A percentile compares a stretch with the other conserved stretches of the same genome.
These are phyloP conservation scores for Bradypodion pumilum DNA, from an alignment of 2,797 vertebrate species.

Conservation along the genomic window DNA sequence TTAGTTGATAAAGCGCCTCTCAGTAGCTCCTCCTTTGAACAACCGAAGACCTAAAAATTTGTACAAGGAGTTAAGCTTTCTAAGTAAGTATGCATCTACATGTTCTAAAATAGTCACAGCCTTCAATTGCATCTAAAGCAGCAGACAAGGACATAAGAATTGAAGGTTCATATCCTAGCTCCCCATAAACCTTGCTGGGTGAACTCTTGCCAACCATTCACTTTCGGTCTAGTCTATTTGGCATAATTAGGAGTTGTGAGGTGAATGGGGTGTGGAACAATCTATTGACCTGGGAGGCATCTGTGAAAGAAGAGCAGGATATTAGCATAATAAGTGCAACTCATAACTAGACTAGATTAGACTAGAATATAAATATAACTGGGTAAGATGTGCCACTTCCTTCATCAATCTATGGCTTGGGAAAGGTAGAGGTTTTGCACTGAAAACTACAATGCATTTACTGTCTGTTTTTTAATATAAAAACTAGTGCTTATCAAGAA, in stretches of 20 bases:
- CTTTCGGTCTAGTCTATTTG: background rate
- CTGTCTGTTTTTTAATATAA: background rate
- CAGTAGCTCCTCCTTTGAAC: background rate
- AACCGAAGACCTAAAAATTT: background rate
- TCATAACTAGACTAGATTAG: background rate
- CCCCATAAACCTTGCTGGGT: background rate
- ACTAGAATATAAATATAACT: background rate
- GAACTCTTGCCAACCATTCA: too few relatives aligned
- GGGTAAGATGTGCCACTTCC: background rate
- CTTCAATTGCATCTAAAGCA: too few relatives aligned
- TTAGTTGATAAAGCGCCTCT: background rate
- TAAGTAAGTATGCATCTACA: too few relatives aligned
- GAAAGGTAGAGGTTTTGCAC: background rate
- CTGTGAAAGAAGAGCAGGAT: background rate
- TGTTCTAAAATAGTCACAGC: too few relatives aligned
- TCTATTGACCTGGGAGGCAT: background rate
- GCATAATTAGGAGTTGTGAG: background rate
- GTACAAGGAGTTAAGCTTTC: background rate
- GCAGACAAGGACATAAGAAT: background rate
- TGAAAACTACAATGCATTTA: background rate
- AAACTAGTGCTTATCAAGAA: background rate
- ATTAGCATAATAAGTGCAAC: background rate
- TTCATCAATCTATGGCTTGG: background rate
- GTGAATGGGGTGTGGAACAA: background rate
- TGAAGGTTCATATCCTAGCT: background rate